A percentile compares a stretch with the other conserved stretches of the same genome.
Evolutionary conservation across 2,113 vertebrate genomes (phyloP).

Genomic region (Falco punctatus): DNA sequence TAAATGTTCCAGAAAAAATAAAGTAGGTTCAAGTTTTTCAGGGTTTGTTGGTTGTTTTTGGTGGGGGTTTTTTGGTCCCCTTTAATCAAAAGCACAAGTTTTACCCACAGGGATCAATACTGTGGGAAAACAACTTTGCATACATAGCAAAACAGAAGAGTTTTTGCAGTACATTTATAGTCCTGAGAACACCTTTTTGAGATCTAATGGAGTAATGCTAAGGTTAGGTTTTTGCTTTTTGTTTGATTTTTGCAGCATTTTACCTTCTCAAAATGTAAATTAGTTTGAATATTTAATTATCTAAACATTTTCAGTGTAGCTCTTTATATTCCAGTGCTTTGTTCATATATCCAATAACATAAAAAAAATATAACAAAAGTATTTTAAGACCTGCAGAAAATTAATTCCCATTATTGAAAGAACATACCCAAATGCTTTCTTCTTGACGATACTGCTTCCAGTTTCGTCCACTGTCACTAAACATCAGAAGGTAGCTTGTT

Average conservation of each 20-base stretch:
- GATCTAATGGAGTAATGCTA: background rate
- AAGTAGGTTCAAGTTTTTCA: background rate
- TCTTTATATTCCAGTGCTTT: background rate
- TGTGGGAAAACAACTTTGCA: background rate
- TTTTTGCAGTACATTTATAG: background rate
- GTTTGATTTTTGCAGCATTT: background rate
- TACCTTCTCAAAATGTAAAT: background rate
- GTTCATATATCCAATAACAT: background rate
- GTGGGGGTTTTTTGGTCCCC: background rate
- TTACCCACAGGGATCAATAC: background rate
- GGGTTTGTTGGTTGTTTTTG: too few relatives aligned
- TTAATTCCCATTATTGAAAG: background rate
- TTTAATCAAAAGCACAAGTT: background rate
- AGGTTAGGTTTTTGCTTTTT: background rate
- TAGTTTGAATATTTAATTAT: background rate
- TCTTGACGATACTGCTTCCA: slow-evolving; percentile 92
- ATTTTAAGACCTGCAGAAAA: background rate
- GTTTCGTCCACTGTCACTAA: slow-evolving; percentile 90
- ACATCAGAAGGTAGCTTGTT: slow-evolving; percentile 88
- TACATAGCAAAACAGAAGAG: background rate
- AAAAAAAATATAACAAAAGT: background rate
- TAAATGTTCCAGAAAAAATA: background rate
- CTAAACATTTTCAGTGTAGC: background rate
- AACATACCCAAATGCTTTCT: slow-evolving; percentile 89
- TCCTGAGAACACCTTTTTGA: background rate